These are phyloP conservation scores for Celastrina argiolus DNA, from an alignment of 2,888 invertebrate genomes.

Conservation along the genomic window DNA sequence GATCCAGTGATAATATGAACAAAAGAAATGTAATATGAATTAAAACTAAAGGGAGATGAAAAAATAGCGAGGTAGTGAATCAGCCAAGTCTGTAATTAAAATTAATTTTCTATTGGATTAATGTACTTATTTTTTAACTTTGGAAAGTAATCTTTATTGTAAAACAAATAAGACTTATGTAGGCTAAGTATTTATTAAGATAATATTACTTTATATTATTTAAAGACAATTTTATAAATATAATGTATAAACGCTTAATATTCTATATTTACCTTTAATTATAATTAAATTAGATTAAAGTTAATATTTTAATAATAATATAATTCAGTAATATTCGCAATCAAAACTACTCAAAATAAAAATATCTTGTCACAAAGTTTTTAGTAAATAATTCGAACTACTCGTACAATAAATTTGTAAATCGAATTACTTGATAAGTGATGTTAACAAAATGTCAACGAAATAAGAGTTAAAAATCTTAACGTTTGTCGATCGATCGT, in stretches of 20 bases:
- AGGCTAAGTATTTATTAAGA: conserved; percentile 4
- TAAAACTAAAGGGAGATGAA: too few relatives aligned
- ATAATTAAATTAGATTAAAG: not conserved
- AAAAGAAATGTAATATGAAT: too few relatives aligned
- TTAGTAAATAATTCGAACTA: too few relatives aligned
- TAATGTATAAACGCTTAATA: conserved; percentile 27
- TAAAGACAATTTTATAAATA: conserved; percentile 3
- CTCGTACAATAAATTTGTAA: too few relatives aligned
- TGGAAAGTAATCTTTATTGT: conserved; percentile 3
- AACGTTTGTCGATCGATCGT: too few relatives aligned
- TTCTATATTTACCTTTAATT: not conserved
- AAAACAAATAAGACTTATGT: conserved; percentile 5
- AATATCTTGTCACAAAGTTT: not conserved
- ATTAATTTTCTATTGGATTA: not conserved
- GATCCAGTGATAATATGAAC: not conserved
- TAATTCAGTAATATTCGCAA: not conserved
- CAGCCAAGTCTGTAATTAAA: not conserved
- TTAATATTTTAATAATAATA: not conserved
- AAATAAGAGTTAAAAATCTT: too few relatives aligned
- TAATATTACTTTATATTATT: not conserved
- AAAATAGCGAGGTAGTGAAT: not conserved
- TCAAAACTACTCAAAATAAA: not conserved
- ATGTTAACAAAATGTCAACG: too few relatives aligned
- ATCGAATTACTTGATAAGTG: too few relatives aligned
- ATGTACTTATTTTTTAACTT: not conserved